A percentile compares a stretch with the other conserved stretches of the same genome.
Conservation (phyloP, 2,113 vertebrate genomes). For the Otocyon megalotis region DNA sequence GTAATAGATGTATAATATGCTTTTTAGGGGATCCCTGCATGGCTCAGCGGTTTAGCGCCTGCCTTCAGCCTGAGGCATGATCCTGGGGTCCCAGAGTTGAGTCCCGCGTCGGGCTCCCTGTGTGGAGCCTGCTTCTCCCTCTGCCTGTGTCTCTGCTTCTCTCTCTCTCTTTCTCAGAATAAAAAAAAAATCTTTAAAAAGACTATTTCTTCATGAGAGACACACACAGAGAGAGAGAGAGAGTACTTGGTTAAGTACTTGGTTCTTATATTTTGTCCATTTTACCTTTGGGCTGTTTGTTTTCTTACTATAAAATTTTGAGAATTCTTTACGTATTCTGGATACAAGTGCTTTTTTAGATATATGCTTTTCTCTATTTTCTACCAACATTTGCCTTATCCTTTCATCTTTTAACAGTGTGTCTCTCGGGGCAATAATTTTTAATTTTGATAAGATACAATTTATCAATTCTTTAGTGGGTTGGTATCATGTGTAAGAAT, state of each 20-base stretch:
- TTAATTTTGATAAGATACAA: constrained; percentile 19
- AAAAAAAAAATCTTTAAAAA: no score
- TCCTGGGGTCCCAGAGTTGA: no score
- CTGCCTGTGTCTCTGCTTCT: no score
- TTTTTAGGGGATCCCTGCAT: neutral
- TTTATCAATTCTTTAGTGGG: neutral
- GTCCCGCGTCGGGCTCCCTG: no score
- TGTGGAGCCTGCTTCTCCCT: no score
- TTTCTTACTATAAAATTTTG: constrained; percentile 7
- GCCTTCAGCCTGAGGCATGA: no score
- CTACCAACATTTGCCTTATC: neutral
- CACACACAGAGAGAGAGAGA: no score
- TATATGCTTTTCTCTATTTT: neutral
- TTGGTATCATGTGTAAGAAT: neutral
- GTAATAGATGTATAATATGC: neutral
- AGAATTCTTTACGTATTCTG: constrained; percentile 40
- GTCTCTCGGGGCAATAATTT: neutral
- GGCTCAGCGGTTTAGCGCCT: no score
- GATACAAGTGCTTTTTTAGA: neutral
- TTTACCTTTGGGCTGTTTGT: neutral
- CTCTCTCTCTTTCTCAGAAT: no score
- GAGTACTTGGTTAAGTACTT: neutral
- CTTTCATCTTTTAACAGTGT: neutral
- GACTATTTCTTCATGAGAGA: no score
- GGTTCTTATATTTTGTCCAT: neutral